Evolutionary conservation across 1,140 invertebrate genomes (phyloP).

Genomic region (Hyposmocoma kahamanoa): DNA sequence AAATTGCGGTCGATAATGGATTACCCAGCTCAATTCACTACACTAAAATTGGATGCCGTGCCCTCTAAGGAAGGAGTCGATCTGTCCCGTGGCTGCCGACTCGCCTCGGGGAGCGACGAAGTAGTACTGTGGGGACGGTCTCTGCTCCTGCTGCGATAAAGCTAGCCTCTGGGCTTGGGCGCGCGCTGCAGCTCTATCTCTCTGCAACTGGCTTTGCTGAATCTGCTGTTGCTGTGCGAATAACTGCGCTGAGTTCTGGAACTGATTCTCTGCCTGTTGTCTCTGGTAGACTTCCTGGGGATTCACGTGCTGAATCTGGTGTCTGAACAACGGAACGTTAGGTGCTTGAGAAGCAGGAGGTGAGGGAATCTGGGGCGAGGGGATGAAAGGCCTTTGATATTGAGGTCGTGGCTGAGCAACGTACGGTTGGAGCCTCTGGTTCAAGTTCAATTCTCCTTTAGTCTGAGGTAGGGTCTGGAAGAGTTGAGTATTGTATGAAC

Average conservation of each 20-base stretch:
- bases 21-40: conserved; percentile 36
- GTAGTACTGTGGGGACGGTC: conserved; percentile 75
- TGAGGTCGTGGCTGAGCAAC: conserved; percentile 76
- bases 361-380: conserved; percentile 62
- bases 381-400: conserved; percentile 47
- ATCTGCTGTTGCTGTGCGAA: conserved; percentile 82
- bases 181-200: conserved; percentile 63
- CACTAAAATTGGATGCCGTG: conserved; percentile 79
- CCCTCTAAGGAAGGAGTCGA: conserved; percentile 86
- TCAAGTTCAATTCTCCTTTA: conserved; percentile 80
- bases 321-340: conserved; percentile 67
- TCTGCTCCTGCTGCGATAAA: conserved; percentile 51
- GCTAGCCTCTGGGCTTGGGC: conserved; percentile 66
- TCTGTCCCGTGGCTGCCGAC: conserved; percentile 79
- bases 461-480: conserved; percentile 85
- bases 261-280: conserved; percentile 78
- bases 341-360: conserved; percentile 40
- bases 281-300: conserved; percentile 82
- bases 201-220: conserved; percentile 74
- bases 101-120: conserved; percentile 76
- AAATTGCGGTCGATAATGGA: conserved; percentile 21
- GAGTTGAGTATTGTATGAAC: conserved; percentile 86
- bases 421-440: conserved; percentile 83
- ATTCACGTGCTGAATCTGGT: conserved; percentile 56
- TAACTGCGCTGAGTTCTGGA: conserved; percentile 83